These are phyloP conservation scores for Rhinatrema bivittatum DNA, from an alignment of 2,797 vertebrate genomes.

Conservation along the genomic window DNA sequence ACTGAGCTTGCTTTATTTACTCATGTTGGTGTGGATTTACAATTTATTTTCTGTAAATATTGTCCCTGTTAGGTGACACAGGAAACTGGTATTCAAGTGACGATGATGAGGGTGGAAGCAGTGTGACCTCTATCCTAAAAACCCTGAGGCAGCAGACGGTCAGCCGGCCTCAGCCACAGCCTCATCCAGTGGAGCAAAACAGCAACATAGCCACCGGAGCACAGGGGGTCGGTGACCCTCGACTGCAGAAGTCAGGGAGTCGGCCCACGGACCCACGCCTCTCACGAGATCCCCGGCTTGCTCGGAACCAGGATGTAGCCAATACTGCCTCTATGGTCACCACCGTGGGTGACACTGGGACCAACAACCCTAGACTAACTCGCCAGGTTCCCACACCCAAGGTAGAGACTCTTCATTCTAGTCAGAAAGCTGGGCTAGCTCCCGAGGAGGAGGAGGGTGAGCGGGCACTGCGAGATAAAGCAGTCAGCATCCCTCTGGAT, in stretches of 20 bases:
- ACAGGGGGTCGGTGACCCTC: constrained; percentile 56
- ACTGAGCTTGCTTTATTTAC: too few species aligned
- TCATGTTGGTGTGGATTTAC: too few species aligned
- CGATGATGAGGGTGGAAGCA: constrained; percentile 85
- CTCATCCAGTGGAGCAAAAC: constrained; percentile 12
- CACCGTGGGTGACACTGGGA: constrained; percentile 12
- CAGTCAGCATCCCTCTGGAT: constrained; percentile 77
- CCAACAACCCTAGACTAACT: constrained; percentile 32
- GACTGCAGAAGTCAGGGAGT: constrained; percentile 64
- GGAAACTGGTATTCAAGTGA: constrained; percentile 97
- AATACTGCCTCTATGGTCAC: neutral
- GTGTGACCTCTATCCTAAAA: constrained; percentile 86
- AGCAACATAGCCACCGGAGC: constrained; percentile 9
- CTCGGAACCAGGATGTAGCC: constrained; percentile 46
- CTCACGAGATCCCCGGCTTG: constrained; percentile 71
- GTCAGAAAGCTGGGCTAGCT: constrained; percentile 54
- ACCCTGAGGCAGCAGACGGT: constrained; percentile 80
- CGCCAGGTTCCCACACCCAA: constrained; percentile 39
- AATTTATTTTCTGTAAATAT: too few species aligned
- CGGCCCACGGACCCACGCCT: constrained; percentile 66
- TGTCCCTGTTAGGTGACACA: constrained; percentile 66
- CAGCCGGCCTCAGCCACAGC: constrained; percentile 30
- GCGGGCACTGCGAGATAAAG: constrained; percentile 75
- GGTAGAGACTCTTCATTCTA: constrained; percentile 46
- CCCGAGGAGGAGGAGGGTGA: constrained; percentile 85